These are phyloP conservation scores for Avahi laniger DNA, from an alignment of 2,797 vertebrate species.

Conservation along the genomic window DNA sequence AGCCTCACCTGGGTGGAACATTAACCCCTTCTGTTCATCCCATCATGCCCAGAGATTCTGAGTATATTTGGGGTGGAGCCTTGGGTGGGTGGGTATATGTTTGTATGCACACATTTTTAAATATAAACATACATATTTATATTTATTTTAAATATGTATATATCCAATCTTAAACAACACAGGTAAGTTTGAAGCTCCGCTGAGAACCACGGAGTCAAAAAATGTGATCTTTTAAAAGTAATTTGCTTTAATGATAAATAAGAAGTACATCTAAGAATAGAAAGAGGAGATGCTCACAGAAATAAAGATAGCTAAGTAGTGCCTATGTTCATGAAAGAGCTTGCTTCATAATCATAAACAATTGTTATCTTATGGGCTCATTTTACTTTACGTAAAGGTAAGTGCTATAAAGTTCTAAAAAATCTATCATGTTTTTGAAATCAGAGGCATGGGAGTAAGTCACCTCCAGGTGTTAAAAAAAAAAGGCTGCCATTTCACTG, in stretches of 20 bases:
- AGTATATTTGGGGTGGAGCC: neutral
- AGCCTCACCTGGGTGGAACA: neutral
- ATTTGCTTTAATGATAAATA: neutral
- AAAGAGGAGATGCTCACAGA: neutral
- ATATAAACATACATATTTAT: neutral
- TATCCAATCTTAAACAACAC: neutral
- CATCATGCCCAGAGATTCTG: neutral
- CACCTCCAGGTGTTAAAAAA: neutral
- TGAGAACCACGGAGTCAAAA: neutral
- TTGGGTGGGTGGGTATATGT: neutral
- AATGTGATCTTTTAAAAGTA: neutral
- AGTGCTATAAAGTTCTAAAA: neutral
- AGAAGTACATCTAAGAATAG: neutral
- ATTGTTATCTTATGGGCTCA: neutral
- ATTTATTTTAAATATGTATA: neutral
- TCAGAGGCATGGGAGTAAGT: neutral
- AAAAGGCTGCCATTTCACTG: neutral
- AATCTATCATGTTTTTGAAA: slow-evolving; percentile 11
- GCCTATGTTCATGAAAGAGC: neutral
- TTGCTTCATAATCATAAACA: neutral
- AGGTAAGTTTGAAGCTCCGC: neutral
- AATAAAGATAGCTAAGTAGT: neutral
- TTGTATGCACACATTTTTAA: neutral
- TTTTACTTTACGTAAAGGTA: neutral
- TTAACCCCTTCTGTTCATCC: neutral